Conservation (phyloP, 92 coral and sea anemone species). For the Umimayanthus chanpuru region DNA sequence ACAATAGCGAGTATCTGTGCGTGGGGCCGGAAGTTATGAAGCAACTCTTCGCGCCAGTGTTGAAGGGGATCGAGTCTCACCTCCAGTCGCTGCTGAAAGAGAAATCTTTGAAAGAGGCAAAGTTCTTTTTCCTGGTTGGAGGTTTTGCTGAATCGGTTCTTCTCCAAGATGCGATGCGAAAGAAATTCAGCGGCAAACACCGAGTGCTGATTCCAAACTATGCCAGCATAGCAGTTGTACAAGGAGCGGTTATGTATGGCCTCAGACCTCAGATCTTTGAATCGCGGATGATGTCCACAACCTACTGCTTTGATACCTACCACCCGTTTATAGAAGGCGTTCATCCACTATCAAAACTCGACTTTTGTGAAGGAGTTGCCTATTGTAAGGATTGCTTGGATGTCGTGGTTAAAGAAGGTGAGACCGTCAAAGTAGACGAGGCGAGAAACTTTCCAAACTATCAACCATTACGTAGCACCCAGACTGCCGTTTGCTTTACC, state of each 20-base stretch:
- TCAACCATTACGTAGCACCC: neutral
- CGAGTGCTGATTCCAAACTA: slow-evolving; percentile 12
- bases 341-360: neutral
- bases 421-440: neutral
- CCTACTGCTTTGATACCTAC: neutral
- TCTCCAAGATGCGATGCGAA: slow-evolving; percentile 22
- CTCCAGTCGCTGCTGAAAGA: neutral
- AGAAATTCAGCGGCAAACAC: neutral
- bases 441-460: neutral
- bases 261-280: neutral
- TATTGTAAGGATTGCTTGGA: neutral
- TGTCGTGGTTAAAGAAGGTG: neutral
- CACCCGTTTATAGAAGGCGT: neutral
- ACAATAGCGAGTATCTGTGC: slow-evolving; percentile 31
- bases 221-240: slow-evolving; percentile 32
- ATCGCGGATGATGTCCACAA: slow-evolving; percentile 20
- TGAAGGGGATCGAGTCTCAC: slow-evolving; percentile 28
- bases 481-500: neutral
- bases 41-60: slow-evolving; percentile 42
- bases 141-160: slow-evolving; percentile 28
- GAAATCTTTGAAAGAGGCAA: neutral
- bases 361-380: neutral
- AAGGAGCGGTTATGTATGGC: slow-evolving; percentile 36
- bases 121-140: slow-evolving; percentile 9
- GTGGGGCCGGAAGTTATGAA: slow-evolving; percentile 33